These are phyloP conservation scores for Galeopsomyia nigrocyanea DNA, from an alignment of 2,888 invertebrate species.

Conservation along the genomic window DNA sequence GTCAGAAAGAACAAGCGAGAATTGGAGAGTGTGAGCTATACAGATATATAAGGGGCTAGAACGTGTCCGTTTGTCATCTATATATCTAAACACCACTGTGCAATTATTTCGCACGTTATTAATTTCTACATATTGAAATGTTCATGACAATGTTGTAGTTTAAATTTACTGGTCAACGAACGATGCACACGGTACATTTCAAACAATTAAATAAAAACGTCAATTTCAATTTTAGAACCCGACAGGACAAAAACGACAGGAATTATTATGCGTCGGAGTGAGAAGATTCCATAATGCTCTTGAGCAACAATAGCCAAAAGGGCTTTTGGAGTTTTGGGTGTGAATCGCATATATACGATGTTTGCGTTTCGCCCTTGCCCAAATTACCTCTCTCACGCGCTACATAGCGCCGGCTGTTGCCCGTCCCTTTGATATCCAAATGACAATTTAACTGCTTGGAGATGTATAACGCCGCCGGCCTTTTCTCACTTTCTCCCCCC, in stretches of 20 bases:
- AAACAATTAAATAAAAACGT: too few relatives aligned
- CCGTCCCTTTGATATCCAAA: slow-evolving; percentile 69
- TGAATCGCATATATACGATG: slow-evolving; percentile 63
- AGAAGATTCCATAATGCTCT: slow-evolving; percentile 68
- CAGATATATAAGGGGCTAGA: too few relatives aligned
- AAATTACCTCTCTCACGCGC: slow-evolving; percentile 67
- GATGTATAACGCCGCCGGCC: slow-evolving; percentile 39
- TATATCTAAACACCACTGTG: not conserved
- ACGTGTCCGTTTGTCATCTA: too few relatives aligned
- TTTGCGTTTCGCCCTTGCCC: slow-evolving; percentile 66
- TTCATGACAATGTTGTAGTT: too few relatives aligned
- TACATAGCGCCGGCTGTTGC: slow-evolving; percentile 47
- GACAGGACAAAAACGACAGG: not conserved
- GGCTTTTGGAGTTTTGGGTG: slow-evolving; percentile 66
- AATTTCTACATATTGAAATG: too few relatives aligned
- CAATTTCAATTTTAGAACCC: not conserved
- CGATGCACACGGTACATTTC: too few relatives aligned
- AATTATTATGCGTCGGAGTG: slow-evolving; percentile 42
- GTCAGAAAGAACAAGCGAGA: slow-evolving; percentile 23
- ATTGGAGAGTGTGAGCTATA: not conserved
- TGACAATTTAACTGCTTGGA: slow-evolving; percentile 68
- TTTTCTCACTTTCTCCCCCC: too few relatives aligned
- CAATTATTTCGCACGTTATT: too few relatives aligned
- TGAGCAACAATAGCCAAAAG: slow-evolving; percentile 67
- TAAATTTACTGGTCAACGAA: too few relatives aligned